phyloP scores from a whole-genome alignment of 2,888 invertebrate genomes.

The Asteroscopus sphinx region DNA sequence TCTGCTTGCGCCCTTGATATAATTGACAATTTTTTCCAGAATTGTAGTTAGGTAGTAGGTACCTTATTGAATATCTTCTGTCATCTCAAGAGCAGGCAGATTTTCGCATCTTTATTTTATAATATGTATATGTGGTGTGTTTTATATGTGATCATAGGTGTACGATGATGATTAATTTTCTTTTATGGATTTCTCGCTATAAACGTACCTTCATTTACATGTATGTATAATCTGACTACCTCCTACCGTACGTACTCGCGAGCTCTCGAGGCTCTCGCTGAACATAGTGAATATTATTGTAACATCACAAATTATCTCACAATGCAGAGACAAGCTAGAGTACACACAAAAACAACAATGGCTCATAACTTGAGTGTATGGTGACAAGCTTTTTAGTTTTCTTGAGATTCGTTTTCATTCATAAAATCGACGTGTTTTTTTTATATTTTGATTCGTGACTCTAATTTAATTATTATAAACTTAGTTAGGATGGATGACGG shows the following conservation, averaged over 20 bases:
- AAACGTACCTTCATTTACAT: constrained; percentile 4
- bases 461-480: too few species aligned
- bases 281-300: constrained; percentile 57
- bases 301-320: constrained; percentile 71
- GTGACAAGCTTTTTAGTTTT: constrained; percentile 44
- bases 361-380: constrained; percentile 63
- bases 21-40: too few species aligned
- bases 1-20: too few species aligned
- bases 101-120: too few species aligned
- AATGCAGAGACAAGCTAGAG: constrained; percentile 59
- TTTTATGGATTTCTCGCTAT: background rate
- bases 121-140: too few species aligned
- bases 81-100: too few species aligned
- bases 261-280: constrained; percentile 32
- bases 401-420: background rate
- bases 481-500: too few species aligned
- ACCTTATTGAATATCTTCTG: too few species aligned
- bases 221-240: constrained; percentile 30
- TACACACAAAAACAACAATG: constrained; percentile 76
- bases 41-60: too few species aligned
- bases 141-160: too few species aligned
- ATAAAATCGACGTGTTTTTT: too few species aligned
- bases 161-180: background rate
- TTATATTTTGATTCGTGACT: too few species aligned
- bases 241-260: constrained; percentile 44